Evolutionary conservation across 2,888 invertebrate species (phyloP).

Genomic region (Resseliella maxima): DNA sequence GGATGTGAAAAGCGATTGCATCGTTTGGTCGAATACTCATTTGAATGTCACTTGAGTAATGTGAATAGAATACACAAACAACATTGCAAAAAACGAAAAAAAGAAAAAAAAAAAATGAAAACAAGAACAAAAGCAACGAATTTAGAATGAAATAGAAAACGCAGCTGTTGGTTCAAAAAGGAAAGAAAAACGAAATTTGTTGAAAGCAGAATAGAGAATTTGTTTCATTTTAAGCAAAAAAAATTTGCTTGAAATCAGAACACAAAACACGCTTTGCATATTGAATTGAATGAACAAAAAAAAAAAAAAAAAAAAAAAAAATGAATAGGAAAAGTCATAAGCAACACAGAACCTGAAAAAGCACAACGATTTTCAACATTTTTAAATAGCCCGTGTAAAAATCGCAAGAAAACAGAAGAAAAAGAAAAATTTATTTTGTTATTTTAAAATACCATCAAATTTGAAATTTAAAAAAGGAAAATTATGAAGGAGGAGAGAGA

Average conservation of each 20-base stretch:
- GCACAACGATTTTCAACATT: not conserved
- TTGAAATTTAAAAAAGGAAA: not conserved
- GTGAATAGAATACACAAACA: too few relatives aligned
- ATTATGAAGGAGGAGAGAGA: not conserved
- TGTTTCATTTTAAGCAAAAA: not conserved
- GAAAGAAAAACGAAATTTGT: not conserved
- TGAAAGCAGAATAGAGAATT: not conserved
- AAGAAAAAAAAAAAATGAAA: not conserved
- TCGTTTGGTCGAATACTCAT: not conserved
- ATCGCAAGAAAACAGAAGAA: not conserved
- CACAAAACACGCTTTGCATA: not conserved
- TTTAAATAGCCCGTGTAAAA: not conserved
- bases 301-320: not conserved
- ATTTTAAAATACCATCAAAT: conserved; percentile 9
- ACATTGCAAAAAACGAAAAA: not conserved
- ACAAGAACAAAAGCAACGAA: not conserved
- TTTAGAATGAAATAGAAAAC: not conserved
- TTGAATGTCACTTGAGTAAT: conserved; percentile 20
- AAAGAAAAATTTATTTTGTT: not conserved
- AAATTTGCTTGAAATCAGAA: not conserved
- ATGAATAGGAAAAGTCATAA: not conserved
- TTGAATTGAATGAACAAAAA: not conserved
- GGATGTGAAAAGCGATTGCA: conserved; percentile 10
- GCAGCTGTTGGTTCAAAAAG: conserved; percentile 46
- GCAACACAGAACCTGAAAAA: not conserved